Evolutionary conservation across 2,888 invertebrate genomes (phyloP).

Genomic region (Drosophila eohydei): DNA sequence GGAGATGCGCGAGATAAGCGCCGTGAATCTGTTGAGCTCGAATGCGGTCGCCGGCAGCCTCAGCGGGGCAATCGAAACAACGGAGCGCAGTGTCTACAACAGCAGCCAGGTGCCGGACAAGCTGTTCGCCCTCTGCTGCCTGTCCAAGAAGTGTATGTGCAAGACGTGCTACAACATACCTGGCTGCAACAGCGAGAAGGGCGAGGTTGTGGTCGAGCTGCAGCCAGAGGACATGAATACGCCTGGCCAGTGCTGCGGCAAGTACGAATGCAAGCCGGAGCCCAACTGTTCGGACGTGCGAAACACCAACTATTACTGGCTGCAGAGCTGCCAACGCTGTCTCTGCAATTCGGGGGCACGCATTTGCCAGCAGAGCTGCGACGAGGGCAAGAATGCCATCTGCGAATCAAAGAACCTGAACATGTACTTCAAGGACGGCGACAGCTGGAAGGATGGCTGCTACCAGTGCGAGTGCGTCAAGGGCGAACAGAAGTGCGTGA

Average conservation of each 20-base stretch:
- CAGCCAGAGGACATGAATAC: constrained; percentile 75
- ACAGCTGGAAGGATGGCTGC: constrained; percentile 83
- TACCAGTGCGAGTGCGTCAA: constrained; percentile 81
- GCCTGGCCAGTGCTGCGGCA: constrained; percentile 86
- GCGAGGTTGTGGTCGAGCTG: constrained; percentile 79
- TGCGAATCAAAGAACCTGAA: constrained; percentile 81
- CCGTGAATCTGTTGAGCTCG: constrained; percentile 60
- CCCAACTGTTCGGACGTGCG: constrained; percentile 80
- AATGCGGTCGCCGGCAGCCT: constrained; percentile 37
- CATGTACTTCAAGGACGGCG: constrained; percentile 80
- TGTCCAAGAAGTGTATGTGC: constrained; percentile 82
- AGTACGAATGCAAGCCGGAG: constrained; percentile 85
- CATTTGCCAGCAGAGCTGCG: constrained; percentile 82
- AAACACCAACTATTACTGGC: constrained; percentile 78
- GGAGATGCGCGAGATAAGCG: constrained; percentile 61
- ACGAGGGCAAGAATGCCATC: constrained; percentile 75
- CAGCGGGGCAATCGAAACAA: constrained; percentile 25
- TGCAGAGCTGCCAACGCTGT: constrained; percentile 82
- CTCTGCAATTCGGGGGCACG: constrained; percentile 77
- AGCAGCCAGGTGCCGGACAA: constrained; percentile 64
- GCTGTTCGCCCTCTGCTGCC: constrained; percentile 80
- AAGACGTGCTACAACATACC: constrained; percentile 83
- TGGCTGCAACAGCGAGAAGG: constrained; percentile 69
- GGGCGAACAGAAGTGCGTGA: constrained; percentile 81
- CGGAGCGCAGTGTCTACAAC: constrained; percentile 42